Evolutionary conservation across 2,797 vertebrate species (phyloP), one percentile per base, ranked within the genome.

Genomic region (Sternarchorhynchus goeldii): DNA sequence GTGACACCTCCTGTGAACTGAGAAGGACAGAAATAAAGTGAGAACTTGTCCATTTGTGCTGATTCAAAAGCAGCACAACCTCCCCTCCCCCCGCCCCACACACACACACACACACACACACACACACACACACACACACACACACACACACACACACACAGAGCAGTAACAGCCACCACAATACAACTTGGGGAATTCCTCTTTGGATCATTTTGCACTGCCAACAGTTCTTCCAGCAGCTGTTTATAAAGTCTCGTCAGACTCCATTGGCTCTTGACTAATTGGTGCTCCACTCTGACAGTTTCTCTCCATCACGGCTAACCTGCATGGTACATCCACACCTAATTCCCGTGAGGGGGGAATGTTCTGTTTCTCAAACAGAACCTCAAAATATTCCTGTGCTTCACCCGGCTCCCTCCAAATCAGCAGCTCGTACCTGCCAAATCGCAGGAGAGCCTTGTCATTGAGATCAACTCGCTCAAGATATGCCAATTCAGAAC

Each of bases 391-490:
- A 76, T 86, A 92, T 6, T 90, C 91, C 85, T 88, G 1, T 0
- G 93, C 94, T 60, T 96, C 94, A 0, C 96, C 96, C 0, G 89
- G 85, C 58, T 96, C 93, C 1, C 85, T 86, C 82, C 93, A 81
- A 5, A 96, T 81, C 56, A 95, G 81, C 63, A 98, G 78, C 89
- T 97, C 94, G 12, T 96, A 97, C 29, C 95, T 93, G 1, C 94
- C 94, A 1, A 98, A 97, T 4, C 88, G 88, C 56, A 98, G 84
- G 56, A 94, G 80, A 81, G 94, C 93, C 81, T 87, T 95, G 58
- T 89, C 86, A 0, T 95, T 94, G 66, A 98, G 89, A 34, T 96
- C 94, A 0, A 65, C 73, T 68, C 91, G 94, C 75, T 98, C 96
- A 4, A 99, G 88, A 87, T 95, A 94, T 50, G 78, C 89, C 82